phyloP scores from a whole-genome alignment of 2,113 vertebrate species.

The Mastomys coucha region DNA sequence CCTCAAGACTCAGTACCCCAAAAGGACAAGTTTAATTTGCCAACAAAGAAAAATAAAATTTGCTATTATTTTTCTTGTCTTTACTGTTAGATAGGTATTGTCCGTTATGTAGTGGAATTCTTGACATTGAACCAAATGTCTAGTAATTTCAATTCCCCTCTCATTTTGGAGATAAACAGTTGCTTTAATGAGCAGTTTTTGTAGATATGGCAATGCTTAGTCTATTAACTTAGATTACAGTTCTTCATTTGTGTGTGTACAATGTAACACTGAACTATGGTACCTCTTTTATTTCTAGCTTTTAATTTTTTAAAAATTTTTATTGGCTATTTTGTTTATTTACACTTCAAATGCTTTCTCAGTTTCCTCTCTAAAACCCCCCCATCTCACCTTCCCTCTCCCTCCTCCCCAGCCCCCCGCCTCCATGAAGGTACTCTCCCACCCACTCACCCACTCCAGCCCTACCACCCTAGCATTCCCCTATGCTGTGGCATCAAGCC shows the following conservation, averaged over 20 bases:
- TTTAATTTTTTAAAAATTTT: constrained; percentile 1
- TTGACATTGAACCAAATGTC: not conserved
- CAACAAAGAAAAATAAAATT: constrained; percentile 18
- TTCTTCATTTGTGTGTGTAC: not conserved
- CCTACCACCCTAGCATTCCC: too few relatives aligned
- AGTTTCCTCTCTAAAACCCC: too few relatives aligned
- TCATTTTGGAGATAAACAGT: not conserved
- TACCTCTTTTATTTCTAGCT: not conserved
- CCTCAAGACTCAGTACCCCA: not conserved
- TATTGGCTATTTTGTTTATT: too few relatives aligned
- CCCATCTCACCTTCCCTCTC: too few relatives aligned
- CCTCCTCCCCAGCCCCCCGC: too few relatives aligned
- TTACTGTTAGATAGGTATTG: not conserved
- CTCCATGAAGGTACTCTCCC: too few relatives aligned
- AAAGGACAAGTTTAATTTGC: constrained; percentile 31
- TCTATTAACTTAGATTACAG: not conserved
- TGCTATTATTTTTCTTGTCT: not conserved
- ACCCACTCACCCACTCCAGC: too few relatives aligned
- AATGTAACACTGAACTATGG: not conserved
- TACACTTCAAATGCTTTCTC: too few relatives aligned
- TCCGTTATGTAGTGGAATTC: not conserved
- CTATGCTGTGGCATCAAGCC: too few relatives aligned
- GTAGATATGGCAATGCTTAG: not conserved
- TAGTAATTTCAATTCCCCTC: not conserved
- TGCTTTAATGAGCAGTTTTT: constrained; percentile 22